Percentiles rank a stretch among this genome's conserved stretches.
phyloP scores from a whole-genome alignment of 2,888 invertebrate genomes.

The Empis stercorea region DNA sequence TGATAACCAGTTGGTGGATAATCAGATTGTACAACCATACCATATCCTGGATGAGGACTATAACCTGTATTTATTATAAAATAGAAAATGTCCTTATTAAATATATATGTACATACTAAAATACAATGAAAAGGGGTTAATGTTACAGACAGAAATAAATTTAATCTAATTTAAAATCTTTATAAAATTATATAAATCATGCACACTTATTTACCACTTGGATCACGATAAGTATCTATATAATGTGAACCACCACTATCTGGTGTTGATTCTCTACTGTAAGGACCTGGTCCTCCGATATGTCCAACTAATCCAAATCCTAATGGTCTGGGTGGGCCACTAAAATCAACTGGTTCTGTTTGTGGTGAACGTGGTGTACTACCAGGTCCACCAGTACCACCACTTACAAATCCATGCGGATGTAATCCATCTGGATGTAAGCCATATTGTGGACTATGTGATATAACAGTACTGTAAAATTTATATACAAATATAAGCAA shows the following conservation, averaged over 20 bases:
- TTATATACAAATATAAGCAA: conserved; percentile 14
- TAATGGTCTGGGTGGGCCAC: conserved; percentile 50
- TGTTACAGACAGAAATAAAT: background rate
- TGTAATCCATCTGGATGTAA: conserved; percentile 35
- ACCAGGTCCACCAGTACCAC: conserved; percentile 22
- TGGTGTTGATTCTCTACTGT: conserved; percentile 79
- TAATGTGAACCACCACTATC: conserved; percentile 83
- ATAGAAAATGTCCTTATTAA: background rate
- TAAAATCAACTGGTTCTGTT: conserved; percentile 60
- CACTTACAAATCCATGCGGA: conserved; percentile 38
- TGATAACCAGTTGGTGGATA: conserved; percentile 65
- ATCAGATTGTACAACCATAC: conserved; percentile 66
- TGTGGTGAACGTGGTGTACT: conserved; percentile 46
- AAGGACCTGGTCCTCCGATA: conserved; percentile 51
- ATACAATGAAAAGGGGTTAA: background rate
- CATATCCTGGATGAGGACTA: conserved; percentile 76
- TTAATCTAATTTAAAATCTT: no score
- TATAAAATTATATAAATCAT: background rate
- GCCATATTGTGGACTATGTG: conserved; percentile 44
- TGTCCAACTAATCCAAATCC: conserved; percentile 41
- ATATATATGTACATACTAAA: background rate
- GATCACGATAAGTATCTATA: conserved; percentile 75
- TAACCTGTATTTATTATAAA: conserved; percentile 49
- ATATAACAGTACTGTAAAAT: background rate
- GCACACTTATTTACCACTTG: conserved; percentile 55